Base-by-base conservation (phyloP, 2,797 vertebrate species). In the Ctenopoma multispine region DNA sequence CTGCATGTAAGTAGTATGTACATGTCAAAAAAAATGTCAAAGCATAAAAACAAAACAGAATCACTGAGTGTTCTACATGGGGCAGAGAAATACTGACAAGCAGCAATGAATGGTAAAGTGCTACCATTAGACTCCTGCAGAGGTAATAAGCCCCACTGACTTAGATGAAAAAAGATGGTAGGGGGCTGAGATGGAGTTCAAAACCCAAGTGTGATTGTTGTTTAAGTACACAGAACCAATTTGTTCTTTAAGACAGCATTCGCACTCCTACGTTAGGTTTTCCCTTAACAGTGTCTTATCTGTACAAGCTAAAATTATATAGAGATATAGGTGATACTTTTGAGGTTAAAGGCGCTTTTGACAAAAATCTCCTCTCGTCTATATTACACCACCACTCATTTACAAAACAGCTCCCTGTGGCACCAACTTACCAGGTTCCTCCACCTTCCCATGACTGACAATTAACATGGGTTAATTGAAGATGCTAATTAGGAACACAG, bases 381-480 rank as follows among this genome's bases (percentile, higher is more conserved):
- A 24, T 18, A 50, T 66, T 59, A 83, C 56, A 69, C 44, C 69
- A 74, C 59, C 69, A 63, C 81, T 88, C 79, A 88, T 89, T 92
- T 89, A 78, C 83, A 81, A 86, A 89, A 84, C 17, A 44, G 46
- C 77, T 87, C 89, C 90, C 90, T 65, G 76, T 83, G 86, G 83
- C 61, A 56, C 58, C 46, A 40, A 69, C 80, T 58, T 80, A 75
- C 87, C 74, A 87, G 80, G 90, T 81, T 86, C 77, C 64, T 72
- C 47, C 81, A 84, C 84, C 90, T 92, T 89, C 90, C 78, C 55
- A 47, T 62, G 63, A 75, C 60, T 81, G 66, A 76, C 87, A 89
- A 92, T 94, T 93, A 92, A 87, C 86, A 76, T 79, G 89, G 93
- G 94, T 93, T 95, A 95, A 94, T 94, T 93, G 93, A 91, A 93